phyloP scores from a whole-genome alignment of 35 echinoderm and acorn worm genomes.

The Hemicentrotus pulcherrimus region DNA sequence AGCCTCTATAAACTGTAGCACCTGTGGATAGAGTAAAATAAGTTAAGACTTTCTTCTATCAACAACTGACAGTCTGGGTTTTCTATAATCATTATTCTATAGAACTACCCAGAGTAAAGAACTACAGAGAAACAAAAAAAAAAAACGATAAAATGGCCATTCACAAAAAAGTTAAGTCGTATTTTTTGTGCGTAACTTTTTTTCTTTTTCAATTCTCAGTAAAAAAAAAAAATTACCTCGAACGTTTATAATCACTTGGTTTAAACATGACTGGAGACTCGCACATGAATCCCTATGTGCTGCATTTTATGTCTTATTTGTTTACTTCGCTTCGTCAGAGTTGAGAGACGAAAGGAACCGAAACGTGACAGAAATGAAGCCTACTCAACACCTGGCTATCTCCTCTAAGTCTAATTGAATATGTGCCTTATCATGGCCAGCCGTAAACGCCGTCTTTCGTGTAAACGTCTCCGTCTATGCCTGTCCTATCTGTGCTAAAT shows the following conservation, averaged over 20 bases:
- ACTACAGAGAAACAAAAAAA: no score
- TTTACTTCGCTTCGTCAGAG: not conserved
- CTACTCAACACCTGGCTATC: not conserved
- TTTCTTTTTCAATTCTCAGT: no score
- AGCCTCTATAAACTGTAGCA: not conserved
- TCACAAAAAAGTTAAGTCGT: no score
- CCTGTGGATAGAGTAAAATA: not conserved
- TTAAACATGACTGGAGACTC: not conserved
- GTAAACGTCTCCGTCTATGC: not conserved
- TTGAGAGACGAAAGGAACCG: not conserved
- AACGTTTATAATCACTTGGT: no score
- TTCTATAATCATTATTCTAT: no score
- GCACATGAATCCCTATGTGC: not conserved
- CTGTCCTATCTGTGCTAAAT: not conserved
- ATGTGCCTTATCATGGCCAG: not conserved
- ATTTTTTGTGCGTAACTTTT: no score
- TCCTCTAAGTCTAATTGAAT: not conserved
- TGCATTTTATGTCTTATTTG: not conserved
- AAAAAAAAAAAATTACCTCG: no score
- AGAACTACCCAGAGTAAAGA: no score
- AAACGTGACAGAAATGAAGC: not conserved
- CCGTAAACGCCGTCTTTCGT: not conserved
- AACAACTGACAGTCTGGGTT: not conserved
- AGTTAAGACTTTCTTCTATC: not conserved
- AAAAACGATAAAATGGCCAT: no score